Evolutionary conservation across 2,797 vertebrate species (phyloP), one percentile per base, ranked within the genome.

Genomic region (Syngnathus rostellatus): DNA sequence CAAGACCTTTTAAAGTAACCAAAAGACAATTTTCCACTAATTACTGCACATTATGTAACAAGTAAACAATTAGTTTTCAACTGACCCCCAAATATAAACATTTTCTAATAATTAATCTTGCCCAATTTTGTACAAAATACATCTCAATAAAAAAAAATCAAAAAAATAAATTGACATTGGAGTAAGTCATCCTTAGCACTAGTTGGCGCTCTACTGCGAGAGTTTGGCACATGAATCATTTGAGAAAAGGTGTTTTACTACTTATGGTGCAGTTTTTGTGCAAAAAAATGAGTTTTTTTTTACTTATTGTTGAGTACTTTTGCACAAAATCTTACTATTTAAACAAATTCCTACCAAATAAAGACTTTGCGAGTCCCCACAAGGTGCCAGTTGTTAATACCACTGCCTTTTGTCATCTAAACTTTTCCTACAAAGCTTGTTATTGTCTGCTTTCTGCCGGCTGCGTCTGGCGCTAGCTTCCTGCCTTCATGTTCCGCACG

Each of bases 401-500:
- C 54, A 12, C 6, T 10, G 11, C 14, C 12, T 55, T 31, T 57
- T 16, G 11, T 25, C 5, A 5, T 25, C 4, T 55, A 0, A 55
- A 55, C 25, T 55, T 37, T 14, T 37, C 6, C 25, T 10, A 16
- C 50, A 51, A 51, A 51, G 50, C 50, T n/a, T 51, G 50, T 21
- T 21, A 37, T 57, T 57, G 55, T 57, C 25, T 31, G 6, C 8
- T 57, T 57, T 4, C 25, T 57, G 12, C 12, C 1, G 25, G 55
- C 31, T 17, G 25, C 3, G 12, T 57, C 37, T 31, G 55, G 55
- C 31, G 8, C n/a, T 50, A n/a, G 48, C 48, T 50, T 19, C 48
- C 48, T 65, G 69, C 72, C 73, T 70, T 71, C 74, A 68, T 55
- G 70, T 68, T 62, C 67, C 16, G 67, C 70, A 63, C 74, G 68